Conservation (phyloP, 2,113 vertebrate genomes). For the Nesoenas mayeri region DNA sequence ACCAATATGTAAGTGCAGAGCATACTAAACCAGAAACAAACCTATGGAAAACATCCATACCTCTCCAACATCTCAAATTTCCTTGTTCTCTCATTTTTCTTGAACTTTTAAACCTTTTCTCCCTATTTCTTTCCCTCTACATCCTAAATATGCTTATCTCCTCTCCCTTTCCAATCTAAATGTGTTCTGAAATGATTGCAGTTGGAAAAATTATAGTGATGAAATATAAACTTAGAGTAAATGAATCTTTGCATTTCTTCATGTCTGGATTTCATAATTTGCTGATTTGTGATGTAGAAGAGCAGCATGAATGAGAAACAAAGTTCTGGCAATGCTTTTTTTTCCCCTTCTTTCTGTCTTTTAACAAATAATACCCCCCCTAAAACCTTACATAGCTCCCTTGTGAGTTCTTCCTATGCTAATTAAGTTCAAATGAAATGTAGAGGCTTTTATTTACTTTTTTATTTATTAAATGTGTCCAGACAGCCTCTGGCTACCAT, state of each 20-base stretch:
- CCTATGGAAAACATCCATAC: neutral
- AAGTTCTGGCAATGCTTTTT: neutral
- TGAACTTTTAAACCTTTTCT: neutral
- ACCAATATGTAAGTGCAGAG: neutral
- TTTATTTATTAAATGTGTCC: neutral
- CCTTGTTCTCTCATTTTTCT: neutral
- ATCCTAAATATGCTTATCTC: neutral
- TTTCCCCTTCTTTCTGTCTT: neutral
- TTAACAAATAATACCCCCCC: neutral
- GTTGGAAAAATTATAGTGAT: neutral
- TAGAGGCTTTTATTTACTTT: neutral
- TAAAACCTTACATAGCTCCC: neutral
- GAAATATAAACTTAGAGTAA: neutral
- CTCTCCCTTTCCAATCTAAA: neutral
- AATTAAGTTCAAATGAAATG: slow-evolving; percentile 18
- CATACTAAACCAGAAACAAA: neutral
- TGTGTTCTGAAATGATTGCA: neutral
- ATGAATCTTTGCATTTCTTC: neutral
- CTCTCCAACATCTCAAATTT: neutral
- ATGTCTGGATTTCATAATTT: slow-evolving; percentile 20
- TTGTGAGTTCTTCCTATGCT: neutral
- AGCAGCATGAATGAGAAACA: neutral
- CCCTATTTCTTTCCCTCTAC: neutral
- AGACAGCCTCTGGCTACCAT: neutral
- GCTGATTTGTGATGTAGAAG: neutral